A percentile compares a stretch with the other conserved stretches of the same genome.
Evolutionary conservation across 1,140 invertebrate genomes (phyloP).

Genomic region (Heliconius melpomene): DNA sequence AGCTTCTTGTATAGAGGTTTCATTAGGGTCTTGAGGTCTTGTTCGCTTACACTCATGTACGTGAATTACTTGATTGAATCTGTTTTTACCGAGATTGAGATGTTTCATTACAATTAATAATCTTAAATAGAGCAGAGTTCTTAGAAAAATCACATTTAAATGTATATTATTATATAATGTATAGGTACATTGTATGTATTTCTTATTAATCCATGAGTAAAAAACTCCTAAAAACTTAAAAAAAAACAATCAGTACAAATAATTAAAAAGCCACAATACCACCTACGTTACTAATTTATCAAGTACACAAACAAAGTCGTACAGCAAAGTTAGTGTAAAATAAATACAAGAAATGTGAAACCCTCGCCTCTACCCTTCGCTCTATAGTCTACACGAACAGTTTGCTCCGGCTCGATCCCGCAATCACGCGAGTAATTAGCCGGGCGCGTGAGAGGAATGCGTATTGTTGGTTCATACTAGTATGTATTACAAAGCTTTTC

Average conservation of each 20-base stretch:
- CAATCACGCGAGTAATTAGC: conserved; percentile 40
- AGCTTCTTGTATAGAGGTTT: conserved; percentile 7
- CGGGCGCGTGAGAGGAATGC: conserved; percentile 34
- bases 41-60: not conserved
- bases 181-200: too few species aligned
- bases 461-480: conserved; percentile 26
- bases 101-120: not conserved
- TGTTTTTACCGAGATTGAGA: not conserved
- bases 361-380: not conserved
- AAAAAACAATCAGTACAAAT: too few species aligned
- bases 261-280: too few species aligned
- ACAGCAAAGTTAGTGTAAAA: not conserved
- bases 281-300: not conserved
- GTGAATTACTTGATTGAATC: not conserved
- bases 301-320: not conserved
- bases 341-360: conserved; percentile 12
- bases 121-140: too few species aligned
- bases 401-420: conserved; percentile 19
- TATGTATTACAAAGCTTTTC: conserved; percentile 12
- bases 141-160: too few species aligned
- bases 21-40: not conserved
- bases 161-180: too few species aligned
- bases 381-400: conserved; percentile 4
- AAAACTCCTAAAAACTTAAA: too few species aligned
- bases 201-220: too few species aligned